Percentiles rank a stretch among this genome's conserved stretches.
Evolutionary conservation across 2,113 vertebrate genomes (phyloP).

Genomic region (Psophia crepitans): DNA sequence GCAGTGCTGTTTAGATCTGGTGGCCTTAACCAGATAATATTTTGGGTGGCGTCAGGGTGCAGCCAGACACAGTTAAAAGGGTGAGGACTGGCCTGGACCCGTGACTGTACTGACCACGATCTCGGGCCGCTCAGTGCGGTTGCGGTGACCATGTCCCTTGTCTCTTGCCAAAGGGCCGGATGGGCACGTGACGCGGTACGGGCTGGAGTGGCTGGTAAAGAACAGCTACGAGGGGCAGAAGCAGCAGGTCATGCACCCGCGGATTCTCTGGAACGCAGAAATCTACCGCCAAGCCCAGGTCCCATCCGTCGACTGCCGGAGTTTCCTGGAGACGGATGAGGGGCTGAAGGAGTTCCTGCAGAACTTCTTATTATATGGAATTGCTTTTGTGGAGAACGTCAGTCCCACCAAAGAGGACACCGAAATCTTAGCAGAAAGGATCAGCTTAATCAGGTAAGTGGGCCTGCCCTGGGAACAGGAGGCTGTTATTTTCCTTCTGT

Average conservation of each 20-base stretch:
- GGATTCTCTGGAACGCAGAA: constrained; percentile 85
- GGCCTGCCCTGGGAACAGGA: accelerated
- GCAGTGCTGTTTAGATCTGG: neutral
- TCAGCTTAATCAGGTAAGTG: constrained; percentile 88
- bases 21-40: neutral
- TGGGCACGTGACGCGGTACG: constrained; percentile 84
- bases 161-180: constrained; percentile 80
- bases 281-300: constrained; percentile 80
- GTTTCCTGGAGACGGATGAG: constrained; percentile 82
- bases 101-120: accelerated
- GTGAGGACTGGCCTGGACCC: neutral
- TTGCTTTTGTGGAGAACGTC: constrained; percentile 89
- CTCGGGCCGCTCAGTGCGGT: accelerated
- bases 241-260: constrained; percentile 75
- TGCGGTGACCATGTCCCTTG: neutral
- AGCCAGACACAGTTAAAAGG: neutral
- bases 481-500: neutral
- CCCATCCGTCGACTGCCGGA: constrained; percentile 73
- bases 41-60: neutral
- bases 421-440: constrained; percentile 75
- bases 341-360: constrained; percentile 86
- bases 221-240: constrained; percentile 89
- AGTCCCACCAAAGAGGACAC: constrained; percentile 86
- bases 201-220: constrained; percentile 83
- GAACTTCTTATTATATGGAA: constrained; percentile 86